phyloP scores from a whole-genome alignment of 2,113 vertebrate genomes.

The Lepus timidus region DNA sequence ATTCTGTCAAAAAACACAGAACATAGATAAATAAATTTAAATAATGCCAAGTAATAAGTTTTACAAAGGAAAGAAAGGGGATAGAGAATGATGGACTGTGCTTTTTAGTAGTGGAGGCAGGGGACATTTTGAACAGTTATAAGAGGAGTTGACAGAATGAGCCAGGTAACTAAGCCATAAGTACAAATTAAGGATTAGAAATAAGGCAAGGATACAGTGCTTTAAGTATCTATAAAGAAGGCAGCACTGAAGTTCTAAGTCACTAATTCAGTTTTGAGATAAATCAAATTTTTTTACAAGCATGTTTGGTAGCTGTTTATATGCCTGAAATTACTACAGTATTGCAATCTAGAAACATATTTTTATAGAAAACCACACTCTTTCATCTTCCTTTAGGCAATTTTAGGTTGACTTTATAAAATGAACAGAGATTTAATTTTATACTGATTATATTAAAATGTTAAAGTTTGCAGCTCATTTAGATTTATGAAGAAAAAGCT shows the following conservation, averaged over 20 bases:
- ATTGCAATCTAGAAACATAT: neutral
- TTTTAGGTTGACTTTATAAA: constrained; percentile 61
- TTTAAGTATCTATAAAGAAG: neutral
- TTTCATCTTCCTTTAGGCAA: constrained; percentile 53
- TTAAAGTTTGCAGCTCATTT: constrained; percentile 51
- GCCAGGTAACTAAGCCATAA: neutral
- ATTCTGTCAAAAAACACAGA: neutral
- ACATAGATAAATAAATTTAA: neutral
- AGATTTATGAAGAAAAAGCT: constrained; percentile 32
- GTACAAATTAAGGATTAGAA: constrained; percentile 20
- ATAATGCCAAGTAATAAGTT: neutral
- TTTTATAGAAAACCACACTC: neutral
- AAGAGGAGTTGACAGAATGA: neutral
- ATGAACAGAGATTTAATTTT: constrained; percentile 64
- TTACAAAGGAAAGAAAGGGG: neutral
- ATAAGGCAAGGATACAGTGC: neutral
- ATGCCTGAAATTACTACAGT: neutral
- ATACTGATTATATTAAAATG: constrained; percentile 56
- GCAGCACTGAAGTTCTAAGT: neutral
- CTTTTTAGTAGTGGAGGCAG: neutral
- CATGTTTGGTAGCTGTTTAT: constrained; percentile 15
- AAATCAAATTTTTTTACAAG: constrained; percentile 38
- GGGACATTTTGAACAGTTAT: neutral
- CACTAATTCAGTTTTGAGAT: constrained; percentile 22
- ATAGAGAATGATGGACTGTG: neutral